phyloP scores from a whole-genome alignment of 2,113 vertebrate genomes.

The Istiophorus platypterus region DNA sequence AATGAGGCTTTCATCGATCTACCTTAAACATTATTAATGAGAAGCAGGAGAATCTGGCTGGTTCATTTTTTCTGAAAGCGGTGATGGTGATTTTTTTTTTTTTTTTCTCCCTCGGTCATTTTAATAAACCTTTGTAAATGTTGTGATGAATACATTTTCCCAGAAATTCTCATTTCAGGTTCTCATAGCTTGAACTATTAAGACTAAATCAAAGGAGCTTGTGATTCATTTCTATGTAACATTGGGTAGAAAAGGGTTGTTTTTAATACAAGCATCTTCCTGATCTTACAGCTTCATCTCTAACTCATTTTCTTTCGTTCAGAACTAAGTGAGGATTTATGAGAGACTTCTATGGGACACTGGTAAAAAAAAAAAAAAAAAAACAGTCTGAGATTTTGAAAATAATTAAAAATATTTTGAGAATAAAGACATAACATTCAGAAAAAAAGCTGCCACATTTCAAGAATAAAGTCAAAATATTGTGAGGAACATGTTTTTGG shows the following conservation, averaged over 20 bases:
- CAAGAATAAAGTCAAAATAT: neutral
- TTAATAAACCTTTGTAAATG: constrained; percentile 18
- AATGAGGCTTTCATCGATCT: constrained; percentile 57
- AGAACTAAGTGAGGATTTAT: neutral
- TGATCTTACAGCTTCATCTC: neutral
- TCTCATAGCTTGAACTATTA: neutral
- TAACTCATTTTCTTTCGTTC: neutral
- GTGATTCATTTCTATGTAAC: neutral
- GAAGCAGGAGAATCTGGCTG: constrained; percentile 15
- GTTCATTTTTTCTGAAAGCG: constrained; percentile 5
- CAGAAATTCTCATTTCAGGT: neutral
- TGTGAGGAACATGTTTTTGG: neutral
- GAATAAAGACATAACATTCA: neutral
- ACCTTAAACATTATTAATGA: constrained; percentile 51
- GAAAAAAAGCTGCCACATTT: neutral
- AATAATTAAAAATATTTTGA: neutral
- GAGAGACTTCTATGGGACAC: neutral
- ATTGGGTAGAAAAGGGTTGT: neutral
- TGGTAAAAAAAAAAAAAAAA: neutral
- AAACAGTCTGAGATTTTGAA: neutral
- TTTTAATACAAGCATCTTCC: neutral
- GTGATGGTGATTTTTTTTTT: constrained; percentile 1
- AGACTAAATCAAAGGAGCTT: neutral
- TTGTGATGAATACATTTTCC: constrained; percentile 4
- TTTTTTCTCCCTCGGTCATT: no score